Conservation (phyloP, 2,888 invertebrate genomes). For the Ceratothoa steindachneri region DNA sequence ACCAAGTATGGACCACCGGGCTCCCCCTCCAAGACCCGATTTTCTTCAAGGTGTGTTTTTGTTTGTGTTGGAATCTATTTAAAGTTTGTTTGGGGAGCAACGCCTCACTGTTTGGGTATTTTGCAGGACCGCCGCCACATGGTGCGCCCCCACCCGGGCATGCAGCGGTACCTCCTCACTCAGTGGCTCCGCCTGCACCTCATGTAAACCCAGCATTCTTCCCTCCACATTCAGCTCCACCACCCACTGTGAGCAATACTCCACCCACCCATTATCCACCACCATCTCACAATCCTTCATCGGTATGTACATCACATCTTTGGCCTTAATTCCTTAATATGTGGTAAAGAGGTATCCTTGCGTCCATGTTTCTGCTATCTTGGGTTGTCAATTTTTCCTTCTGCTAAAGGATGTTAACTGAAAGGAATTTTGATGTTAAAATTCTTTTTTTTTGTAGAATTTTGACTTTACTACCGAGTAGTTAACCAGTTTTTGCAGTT, state of each 20-base stretch:
- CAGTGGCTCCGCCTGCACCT: constrained; percentile 63
- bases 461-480: too few relatives aligned
- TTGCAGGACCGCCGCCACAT: constrained; percentile 55
- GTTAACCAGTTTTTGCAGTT: too few relatives aligned
- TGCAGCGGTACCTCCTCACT: constrained; percentile 52
- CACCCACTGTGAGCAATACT: constrained; percentile 37
- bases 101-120: too few relatives aligned
- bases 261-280: constrained; percentile 45
- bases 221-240: constrained; percentile 60
- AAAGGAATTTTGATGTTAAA: too few relatives aligned
- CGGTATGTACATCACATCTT: constrained; percentile 8
- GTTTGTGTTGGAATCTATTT: background rate
- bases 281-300: constrained; percentile 48
- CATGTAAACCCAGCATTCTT: constrained; percentile 97
- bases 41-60: background rate
- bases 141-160: constrained; percentile 51
- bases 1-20: constrained; percentile 30
- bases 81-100: background rate
- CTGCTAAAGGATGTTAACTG: too few relatives aligned
- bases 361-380: background rate
- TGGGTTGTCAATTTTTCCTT: background rate
- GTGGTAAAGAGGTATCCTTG: background rate
- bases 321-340: background rate
- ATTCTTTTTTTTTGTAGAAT: too few relatives aligned
- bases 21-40: constrained; percentile 34